Percentiles rank a stretch among this genome's conserved stretches.
phyloP scores from a whole-genome alignment of 1,140 invertebrate species.

The Oryctes rhinoceros region DNA sequence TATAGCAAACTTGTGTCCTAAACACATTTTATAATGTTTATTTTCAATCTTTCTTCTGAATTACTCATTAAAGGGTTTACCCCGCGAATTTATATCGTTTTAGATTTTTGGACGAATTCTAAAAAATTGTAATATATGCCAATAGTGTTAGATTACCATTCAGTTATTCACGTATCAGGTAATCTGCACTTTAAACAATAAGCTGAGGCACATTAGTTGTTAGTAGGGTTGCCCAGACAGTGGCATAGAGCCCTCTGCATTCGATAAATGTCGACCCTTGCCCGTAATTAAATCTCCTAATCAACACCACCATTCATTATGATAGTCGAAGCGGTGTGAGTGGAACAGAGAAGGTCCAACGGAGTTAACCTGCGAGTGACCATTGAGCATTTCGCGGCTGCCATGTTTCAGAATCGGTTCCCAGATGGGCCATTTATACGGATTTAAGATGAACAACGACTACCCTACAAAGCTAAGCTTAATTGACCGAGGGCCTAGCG shows the following conservation, averaged over 20 bases:
- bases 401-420: conserved; percentile 49
- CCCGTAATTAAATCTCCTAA: conserved; percentile 60
- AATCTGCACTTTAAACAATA: conserved; percentile 20
- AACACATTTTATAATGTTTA: no score
- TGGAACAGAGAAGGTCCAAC: neutral
- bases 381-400: conserved; percentile 40
- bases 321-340: conserved; percentile 47
- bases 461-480: conserved; percentile 53
- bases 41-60: no score
- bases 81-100: no score
- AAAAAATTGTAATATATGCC: no score
- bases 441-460: conserved; percentile 59
- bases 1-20: no score
- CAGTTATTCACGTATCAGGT: neutral
- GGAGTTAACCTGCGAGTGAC: conserved; percentile 47
- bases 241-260: conserved; percentile 41
- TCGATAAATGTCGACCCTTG: conserved; percentile 52
- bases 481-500: conserved; percentile 54
- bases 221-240: conserved; percentile 12
- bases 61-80: no score
- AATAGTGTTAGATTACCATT: neutral
- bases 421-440: conserved; percentile 59
- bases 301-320: conserved; percentile 60
- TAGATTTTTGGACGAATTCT: no score
- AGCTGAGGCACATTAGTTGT: conserved; percentile 32